Evolutionary conservation across 2,113 vertebrate species (phyloP), one percentile per base, ranked within the genome.

Genomic region (Calyptomena viridis): DNA sequence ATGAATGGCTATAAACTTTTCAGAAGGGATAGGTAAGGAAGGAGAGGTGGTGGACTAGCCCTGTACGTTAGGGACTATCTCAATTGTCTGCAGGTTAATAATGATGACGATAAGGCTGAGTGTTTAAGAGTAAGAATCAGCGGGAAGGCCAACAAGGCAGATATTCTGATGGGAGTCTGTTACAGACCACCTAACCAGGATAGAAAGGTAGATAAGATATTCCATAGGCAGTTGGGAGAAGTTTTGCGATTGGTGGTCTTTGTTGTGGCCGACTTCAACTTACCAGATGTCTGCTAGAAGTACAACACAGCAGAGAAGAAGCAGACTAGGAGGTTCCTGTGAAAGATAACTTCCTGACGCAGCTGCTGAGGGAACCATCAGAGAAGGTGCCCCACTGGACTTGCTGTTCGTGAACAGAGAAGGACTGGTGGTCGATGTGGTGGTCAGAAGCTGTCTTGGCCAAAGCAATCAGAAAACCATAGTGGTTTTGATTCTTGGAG

Each of bases 161-260:
- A 4, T 56, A 19, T 42, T 17, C 49, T 49, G 42, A 13, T 55
- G 16, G 20, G 20, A 87, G 24, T 14, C 30, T 55, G n/a, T 25
- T 49, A 22, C 1, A 56, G 67, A 88, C 40, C 75, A 63, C 13
- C 20, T n/a, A 55, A 25, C n/a, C 42, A 64, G 42, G 30, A 49
- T 27, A 30, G 30, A 69, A 27, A 68, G 8, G n/a, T 13, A 75
- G 55, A 76, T 27, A 12, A 69, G 76, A 49, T 42, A 35, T 40
- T 42, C 63, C 35, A 3, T 4, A 69, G 62, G 22, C 14, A 42
- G 25, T 1, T 42, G n/a, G 30, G 40, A 9, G n/a, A 69, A 49
- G 40, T 33, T 31, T 42, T 35, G 35, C 0, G 0, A 31, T 33
- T 5, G 25, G 17, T 49, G 31, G 30, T 31, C 31, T 18, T 1